A percentile compares a stretch with the other conserved stretches of the same genome.
Conservation (phyloP, 2,113 vertebrate species). For the Meriones unguiculatus region DNA sequence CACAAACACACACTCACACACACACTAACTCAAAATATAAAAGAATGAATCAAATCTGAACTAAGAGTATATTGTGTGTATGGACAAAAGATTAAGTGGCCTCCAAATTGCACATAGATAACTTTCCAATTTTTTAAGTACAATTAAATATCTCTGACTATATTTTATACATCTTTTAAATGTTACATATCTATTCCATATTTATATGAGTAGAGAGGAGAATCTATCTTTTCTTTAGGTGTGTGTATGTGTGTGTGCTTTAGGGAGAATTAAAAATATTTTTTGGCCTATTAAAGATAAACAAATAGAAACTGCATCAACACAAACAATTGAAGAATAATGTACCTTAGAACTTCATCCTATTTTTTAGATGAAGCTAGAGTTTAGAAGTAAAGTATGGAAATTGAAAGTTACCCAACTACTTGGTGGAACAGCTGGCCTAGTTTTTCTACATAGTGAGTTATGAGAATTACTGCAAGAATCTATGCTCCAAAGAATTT, state of each 20-base stretch:
- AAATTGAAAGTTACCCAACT: background rate
- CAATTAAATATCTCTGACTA: slow-evolving; percentile 24
- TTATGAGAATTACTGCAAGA: slow-evolving; percentile 6
- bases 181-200: background rate
- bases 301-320: background rate
- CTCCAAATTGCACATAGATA: background rate
- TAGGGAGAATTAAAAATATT: background rate
- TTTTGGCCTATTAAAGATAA: background rate
- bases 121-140: background rate
- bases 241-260: background rate
- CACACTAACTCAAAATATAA: slow-evolving; percentile 8
- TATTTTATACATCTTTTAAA: background rate
- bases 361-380: slow-evolving; percentile 12
- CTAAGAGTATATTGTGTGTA: background rate
- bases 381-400: background rate
- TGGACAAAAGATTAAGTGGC: background rate
- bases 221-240: background rate
- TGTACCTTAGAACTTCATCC: background rate
- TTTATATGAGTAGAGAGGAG: background rate
- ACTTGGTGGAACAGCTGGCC: background rate
- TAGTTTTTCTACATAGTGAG: background rate
- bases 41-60: background rate
- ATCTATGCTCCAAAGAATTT: background rate
- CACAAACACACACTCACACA: background rate
- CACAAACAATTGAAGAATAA: slow-evolving; percentile 4